Conservation (phyloP, 2,797 vertebrate genomes). For the Pseudomugil gertrudae region DNA sequence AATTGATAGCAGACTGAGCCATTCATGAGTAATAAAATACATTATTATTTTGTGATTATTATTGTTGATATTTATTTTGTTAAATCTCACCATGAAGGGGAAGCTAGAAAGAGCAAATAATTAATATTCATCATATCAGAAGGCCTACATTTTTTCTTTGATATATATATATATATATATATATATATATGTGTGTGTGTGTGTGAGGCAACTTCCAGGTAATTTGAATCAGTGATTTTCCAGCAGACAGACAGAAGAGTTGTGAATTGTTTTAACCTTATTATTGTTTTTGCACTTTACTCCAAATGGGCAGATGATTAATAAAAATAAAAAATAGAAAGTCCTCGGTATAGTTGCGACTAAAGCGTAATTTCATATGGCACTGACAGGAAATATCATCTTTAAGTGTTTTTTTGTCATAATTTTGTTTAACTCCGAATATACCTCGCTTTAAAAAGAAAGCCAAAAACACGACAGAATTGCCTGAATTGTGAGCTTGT, state of each 20-base stretch:
- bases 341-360: constrained; percentile 5
- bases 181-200: too few species aligned
- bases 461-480: not conserved
- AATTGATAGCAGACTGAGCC: not conserved
- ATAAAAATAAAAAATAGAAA: too few species aligned
- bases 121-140: not conserved
- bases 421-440: constrained; percentile 32
- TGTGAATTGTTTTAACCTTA: too few species aligned
- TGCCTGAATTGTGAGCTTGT: constrained; percentile 24
- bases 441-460: not conserved
- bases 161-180: too few species aligned
- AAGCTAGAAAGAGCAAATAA: not conserved
- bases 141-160: too few species aligned
- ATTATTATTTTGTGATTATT: not conserved
- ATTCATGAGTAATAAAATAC: not conserved
- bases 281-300: too few species aligned
- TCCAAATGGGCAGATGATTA: too few species aligned
- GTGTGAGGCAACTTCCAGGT: too few species aligned
- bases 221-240: constrained; percentile 23
- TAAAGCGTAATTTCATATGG: constrained; percentile 21
- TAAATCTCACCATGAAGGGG: not conserved
- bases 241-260: too few species aligned
- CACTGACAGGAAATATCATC: constrained; percentile 19
- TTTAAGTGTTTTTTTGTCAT: constrained; percentile 34
- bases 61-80: not conserved